Conservation (phyloP, 2,888 invertebrate species). For the Drosophila leonis region DNA sequence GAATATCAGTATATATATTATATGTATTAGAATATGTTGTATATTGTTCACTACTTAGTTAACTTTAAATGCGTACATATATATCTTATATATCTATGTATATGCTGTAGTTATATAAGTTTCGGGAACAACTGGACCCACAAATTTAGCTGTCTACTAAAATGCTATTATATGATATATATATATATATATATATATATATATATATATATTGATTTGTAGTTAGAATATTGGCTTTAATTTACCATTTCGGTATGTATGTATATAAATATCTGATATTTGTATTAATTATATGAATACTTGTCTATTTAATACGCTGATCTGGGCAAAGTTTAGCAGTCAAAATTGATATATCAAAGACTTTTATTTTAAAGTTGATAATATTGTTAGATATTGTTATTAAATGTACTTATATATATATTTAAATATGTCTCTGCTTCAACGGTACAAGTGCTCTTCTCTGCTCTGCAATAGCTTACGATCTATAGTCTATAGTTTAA, state of each 20-base stretch:
- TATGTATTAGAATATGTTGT: constrained; percentile 11
- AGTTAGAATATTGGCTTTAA: constrained; percentile 67
- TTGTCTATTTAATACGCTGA: constrained; percentile 26
- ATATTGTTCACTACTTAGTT: constrained; percentile 32
- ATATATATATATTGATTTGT: constrained; percentile 8
- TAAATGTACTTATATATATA: neutral
- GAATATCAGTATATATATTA: constrained; percentile 21
- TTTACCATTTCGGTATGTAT: constrained; percentile 30
- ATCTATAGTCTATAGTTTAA: constrained; percentile 16
- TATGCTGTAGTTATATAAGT: constrained; percentile 30
- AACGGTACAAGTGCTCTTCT: constrained; percentile 75
- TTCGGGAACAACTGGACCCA: constrained; percentile 59
- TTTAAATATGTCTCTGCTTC: constrained; percentile 14
- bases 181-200: constrained; percentile 10
- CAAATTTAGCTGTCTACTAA: constrained; percentile 56
- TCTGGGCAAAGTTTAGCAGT: constrained; percentile 29
- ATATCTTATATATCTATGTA: constrained; percentile 6
- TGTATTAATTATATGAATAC: constrained; percentile 8
- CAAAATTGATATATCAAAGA: constrained; percentile 7
- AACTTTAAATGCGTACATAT: constrained; percentile 23
- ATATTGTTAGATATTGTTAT: neutral
- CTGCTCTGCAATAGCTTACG: constrained; percentile 80
- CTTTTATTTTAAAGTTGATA: neutral
- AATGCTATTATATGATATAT: constrained; percentile 15
- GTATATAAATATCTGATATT: neutral